Evolutionary conservation across 2,797 vertebrate species (phyloP).

Genomic region (Etheostoma nigrum): DNA sequence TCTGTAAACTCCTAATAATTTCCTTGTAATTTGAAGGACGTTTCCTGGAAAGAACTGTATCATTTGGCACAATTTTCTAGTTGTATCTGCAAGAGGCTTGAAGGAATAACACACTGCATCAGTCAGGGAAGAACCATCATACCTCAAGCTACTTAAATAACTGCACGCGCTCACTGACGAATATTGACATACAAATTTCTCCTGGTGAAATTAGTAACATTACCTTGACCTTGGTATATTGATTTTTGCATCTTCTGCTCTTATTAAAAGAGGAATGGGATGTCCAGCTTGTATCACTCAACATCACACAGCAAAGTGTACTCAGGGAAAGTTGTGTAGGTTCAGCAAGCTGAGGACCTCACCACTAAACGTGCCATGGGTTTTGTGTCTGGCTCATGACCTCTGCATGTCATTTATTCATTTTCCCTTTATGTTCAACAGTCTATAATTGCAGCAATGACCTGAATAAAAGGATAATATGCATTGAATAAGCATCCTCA

Average conservation of each 20-base stretch:
- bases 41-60: conserved; percentile 1
- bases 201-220: conserved; percentile 69
- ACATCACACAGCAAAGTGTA: conserved; percentile 31
- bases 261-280: conserved; percentile 68
- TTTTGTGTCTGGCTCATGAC: conserved; percentile 34
- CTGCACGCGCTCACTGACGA: conserved; percentile 53
- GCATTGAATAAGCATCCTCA: conserved; percentile 29
- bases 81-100: conserved; percentile 1
- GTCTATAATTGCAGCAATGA: conserved; percentile 36
- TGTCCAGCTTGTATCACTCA: conserved; percentile 51
- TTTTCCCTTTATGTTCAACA: conserved; percentile 19
- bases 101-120: conserved; percentile 22
- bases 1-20: conserved; percentile 10
- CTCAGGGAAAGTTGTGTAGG: conserved; percentile 24
- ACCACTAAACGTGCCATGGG: conserved; percentile 27
- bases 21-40: background rate
- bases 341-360: conserved; percentile 12
- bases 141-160: conserved; percentile 40
- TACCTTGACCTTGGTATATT: conserved; percentile 79
- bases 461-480: conserved; percentile 28
- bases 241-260: conserved; percentile 67
- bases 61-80: conserved; percentile 16
- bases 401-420: conserved; percentile 33
- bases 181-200: conserved; percentile 75
- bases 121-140: conserved; percentile 30